Base-by-base conservation (phyloP, 2,888 invertebrate genomes). In the Cepaea hortensis region DNA sequence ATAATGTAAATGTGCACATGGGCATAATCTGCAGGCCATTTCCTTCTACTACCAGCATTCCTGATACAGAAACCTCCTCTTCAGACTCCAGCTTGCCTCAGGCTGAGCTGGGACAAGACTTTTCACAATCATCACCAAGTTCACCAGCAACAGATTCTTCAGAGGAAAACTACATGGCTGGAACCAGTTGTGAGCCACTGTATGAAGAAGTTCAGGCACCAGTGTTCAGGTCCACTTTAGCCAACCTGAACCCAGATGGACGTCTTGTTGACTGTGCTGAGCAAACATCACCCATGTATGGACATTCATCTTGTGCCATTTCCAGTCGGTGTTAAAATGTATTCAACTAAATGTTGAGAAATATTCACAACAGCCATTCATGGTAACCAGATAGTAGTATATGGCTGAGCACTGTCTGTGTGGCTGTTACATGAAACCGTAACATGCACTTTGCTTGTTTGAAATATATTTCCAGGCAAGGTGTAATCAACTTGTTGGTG, bases 71-170 rank as follows among this genome's bases (percentile, higher is more conserved):
- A 4, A 50, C 23, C 50, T 48, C 55, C 20, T 82, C 87, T 5
- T 76, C 86, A 6, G 80, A 86, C 83, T 61, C 81, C 73, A 89
- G 89, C 72, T 85, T 85, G 5, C 90, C 89, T 46, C 87, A 88
- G 80, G 83, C 86, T n/a, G 87, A 88, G 85, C 88, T 87, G 84
- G 85, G 86, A 61, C 79, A 73, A 1, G 75, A 73, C 18, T n/a
- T 13, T n/a, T 72, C 18, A 23, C 48, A 76, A 23, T 65, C 70
- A 81, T 4, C 72, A 68, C 79, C 50, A 7, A 11, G 35, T 5
- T 79, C 79, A 4, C 23, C 79, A 62, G 55, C 77, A 50, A 11
- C 23, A 18, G 65, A 81, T 46, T 70, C 68, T 48, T 70, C 81
- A 48, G 81, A 70, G n/a, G 50, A 5, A 48, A 55, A 70, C n/a